Evolutionary conservation across 2,888 invertebrate species (phyloP).

Genomic region (Lamellibrachia columna): DNA sequence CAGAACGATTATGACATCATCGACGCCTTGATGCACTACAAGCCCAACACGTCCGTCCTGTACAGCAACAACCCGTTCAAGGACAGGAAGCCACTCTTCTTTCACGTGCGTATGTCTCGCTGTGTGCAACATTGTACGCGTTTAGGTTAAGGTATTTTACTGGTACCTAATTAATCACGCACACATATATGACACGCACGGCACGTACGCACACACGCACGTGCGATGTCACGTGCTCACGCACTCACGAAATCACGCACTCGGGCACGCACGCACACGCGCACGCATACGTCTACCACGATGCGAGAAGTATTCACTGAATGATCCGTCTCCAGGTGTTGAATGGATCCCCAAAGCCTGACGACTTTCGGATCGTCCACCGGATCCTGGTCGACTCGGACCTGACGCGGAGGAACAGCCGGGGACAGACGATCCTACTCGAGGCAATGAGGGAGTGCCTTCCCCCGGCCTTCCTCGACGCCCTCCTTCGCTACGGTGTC

Average conservation of each 20-base stretch:
- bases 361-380: conserved; percentile 48
- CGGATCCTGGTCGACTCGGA: conserved; percentile 52
- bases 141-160: neutral
- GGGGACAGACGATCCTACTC: conserved; percentile 54
- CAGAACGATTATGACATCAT: conserved; percentile 50
- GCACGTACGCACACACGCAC: no score
- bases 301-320: neutral
- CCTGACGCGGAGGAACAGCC: conserved; percentile 46
- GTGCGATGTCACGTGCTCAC: no score
- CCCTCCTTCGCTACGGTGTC: conserved; percentile 27
- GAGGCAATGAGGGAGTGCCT: conserved; percentile 47
- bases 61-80: conserved; percentile 45
- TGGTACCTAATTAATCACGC: neutral
- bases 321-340: conserved; percentile 43
- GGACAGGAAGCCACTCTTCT: conserved; percentile 51
- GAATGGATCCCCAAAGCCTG: conserved; percentile 47
- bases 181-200: neutral
- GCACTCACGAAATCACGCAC: no score
- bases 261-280: neutral
- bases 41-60: conserved; percentile 49
- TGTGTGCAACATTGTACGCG: neutral
- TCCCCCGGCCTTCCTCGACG: conserved; percentile 38
- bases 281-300: neutral
- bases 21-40: conserved; percentile 52
- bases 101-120: conserved; percentile 47